Base-by-base conservation (phyloP, 2,888 invertebrate genomes). In the Cosmia pyralina region DNA sequence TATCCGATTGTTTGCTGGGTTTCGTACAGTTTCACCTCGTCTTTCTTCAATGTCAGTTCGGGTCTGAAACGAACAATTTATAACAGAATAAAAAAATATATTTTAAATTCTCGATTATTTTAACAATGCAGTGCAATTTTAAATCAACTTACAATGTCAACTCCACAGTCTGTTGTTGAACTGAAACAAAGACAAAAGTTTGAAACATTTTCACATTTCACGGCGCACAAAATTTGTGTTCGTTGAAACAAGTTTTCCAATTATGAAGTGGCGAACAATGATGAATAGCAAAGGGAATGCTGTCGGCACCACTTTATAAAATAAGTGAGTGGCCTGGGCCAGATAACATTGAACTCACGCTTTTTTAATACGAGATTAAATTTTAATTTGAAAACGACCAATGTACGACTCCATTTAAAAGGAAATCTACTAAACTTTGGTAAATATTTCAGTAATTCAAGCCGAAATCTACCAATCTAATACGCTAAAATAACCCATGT, bases 1-100 rank as follows among this genome's bases (percentile, higher is more conserved):
- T 94, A 95, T 58, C 92, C 92, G 75, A 95, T 93, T 58, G 88
- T 90, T 83, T 92, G 93, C 75, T 92, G 93, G 1, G 92, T 79
- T 76, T 94, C 95, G 79, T 95, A 95, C 28, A 95, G 88, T 87
- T 95, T 94, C 59, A 92, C 94, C 52, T 95, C 95, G 74, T 95
- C 94, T 82, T 96, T 95, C 87, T 95, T 95, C 89, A 95, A 76
- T 11, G 89, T 85, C 77, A 96, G 84, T 77, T 95, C 95, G 2
- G 95, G 94, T 85, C 96, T 96, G 84, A 62, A 94, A 83, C 34
- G 84, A 79, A 81, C 55, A 72, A 65, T 44, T 64, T 46, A 53
- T 55, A 34, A 75, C 44, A 69, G 34, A 71, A 11, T 55, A 55
- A 64, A n/a, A 55, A 28, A 22, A n/a, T 34, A 55, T 13, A 62